These are phyloP conservation scores for Myanophis thanlyinensis DNA, from an alignment of 2,113 vertebrate species.

Conservation along the genomic window DNA sequence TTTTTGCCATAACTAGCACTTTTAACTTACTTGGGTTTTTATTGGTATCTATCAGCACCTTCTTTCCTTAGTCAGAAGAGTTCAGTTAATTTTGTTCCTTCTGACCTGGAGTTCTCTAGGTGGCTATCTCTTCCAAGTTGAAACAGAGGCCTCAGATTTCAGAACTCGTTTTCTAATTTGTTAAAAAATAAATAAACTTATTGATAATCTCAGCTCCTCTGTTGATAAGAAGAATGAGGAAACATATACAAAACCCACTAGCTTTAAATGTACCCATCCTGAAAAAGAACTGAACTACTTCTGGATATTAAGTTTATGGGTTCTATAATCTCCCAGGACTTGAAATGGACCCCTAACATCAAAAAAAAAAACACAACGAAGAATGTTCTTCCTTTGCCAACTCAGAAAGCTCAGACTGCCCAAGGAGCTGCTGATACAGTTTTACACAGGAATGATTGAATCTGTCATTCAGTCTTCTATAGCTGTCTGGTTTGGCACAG, in stretches of 20 bases:
- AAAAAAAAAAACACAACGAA: no score
- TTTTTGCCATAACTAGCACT: slow-evolving; percentile 41
- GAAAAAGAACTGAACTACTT: background rate
- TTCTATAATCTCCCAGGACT: no score
- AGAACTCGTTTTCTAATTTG: background rate
- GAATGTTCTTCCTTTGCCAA: no score
- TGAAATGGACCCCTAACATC: no score
- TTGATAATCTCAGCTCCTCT: background rate
- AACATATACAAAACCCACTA: background rate
- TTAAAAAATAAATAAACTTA: background rate
- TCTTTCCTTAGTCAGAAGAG: slow-evolving; percentile 28
- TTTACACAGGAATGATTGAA: no score
- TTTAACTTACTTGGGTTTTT: slow-evolving; percentile 41
- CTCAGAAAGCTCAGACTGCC: no score
- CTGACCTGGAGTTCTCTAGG: slow-evolving; percentile 40
- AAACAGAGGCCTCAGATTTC: slow-evolving; percentile 20
- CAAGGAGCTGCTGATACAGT: no score
- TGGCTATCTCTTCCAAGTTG: slow-evolving; percentile 30
- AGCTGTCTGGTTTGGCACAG: no score
- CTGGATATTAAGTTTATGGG: background rate
- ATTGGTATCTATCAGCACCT: slow-evolving; percentile 67
- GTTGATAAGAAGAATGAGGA: background rate
- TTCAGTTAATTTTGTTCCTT: slow-evolving; percentile 43
- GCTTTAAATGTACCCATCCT: background rate
- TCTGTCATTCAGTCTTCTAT: no score